phyloP scores from a whole-genome alignment of 2,888 invertebrate species.

The Drosophila colorata region DNA sequence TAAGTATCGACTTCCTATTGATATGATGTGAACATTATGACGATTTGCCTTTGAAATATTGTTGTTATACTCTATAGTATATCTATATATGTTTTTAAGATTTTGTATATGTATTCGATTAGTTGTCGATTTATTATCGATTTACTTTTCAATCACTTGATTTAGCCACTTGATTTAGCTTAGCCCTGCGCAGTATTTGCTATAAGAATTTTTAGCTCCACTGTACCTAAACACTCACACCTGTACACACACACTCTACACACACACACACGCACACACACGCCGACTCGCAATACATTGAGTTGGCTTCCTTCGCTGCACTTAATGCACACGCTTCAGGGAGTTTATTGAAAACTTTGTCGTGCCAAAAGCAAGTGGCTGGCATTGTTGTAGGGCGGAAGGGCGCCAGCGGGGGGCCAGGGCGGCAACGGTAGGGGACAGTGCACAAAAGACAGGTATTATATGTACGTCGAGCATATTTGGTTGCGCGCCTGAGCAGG shows the following conservation, averaged over 20 bases:
- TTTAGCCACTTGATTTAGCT: too few species aligned
- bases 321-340: conserved; percentile 83
- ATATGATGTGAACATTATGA: too few species aligned
- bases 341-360: conserved; percentile 82
- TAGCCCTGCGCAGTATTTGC: neutral
- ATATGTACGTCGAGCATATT: conserved; percentile 71
- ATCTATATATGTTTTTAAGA: too few species aligned
- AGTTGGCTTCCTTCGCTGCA: conserved; percentile 74
- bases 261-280: conserved; percentile 12
- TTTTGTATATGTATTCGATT: too few species aligned
- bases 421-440: conserved; percentile 4
- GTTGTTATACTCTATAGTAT: neutral
- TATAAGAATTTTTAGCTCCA: conserved; percentile 24
- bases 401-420: neutral
- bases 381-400: conserved; percentile 25
- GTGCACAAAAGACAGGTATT: conserved; percentile 74
- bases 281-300: conserved; percentile 37
- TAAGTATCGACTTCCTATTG: too few species aligned
- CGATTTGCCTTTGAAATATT: neutral
- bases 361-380: conserved; percentile 73
- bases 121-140: neutral
- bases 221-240: conserved; percentile 32
- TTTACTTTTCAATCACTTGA: neutral
- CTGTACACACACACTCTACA: conserved; percentile 19
- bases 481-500: conserved; percentile 66